A percentile compares a stretch with the other conserved stretches of the same genome.
Evolutionary conservation across 2,888 invertebrate genomes (phyloP).

Genomic region (Camponotus fellah): DNA sequence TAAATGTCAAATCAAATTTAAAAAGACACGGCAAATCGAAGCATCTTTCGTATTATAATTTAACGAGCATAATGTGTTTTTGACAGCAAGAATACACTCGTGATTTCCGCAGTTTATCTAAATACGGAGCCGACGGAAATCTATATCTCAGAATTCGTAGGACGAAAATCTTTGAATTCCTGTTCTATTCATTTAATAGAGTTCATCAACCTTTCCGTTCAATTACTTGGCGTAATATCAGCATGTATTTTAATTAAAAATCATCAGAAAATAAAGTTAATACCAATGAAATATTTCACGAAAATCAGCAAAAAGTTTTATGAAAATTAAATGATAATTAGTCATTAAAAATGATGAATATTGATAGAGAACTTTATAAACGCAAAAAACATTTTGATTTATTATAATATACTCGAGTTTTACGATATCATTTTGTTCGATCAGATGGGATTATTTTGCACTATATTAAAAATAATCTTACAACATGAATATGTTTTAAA

Average conservation of each 20-base stretch:
- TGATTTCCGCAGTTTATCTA: conserved; percentile 35
- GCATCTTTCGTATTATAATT: conserved; percentile 35
- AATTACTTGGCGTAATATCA: neutral
- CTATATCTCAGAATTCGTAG: conserved; percentile 24
- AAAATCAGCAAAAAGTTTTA: neutral
- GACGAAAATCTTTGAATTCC: conserved; percentile 22
- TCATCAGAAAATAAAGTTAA: neutral
- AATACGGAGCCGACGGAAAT: conserved; percentile 36
- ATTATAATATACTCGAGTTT: neutral
- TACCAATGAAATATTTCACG: neutral
- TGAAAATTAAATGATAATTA: neutral
- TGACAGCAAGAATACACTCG: conserved; percentile 38
- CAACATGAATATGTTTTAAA: neutral
- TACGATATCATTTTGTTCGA: neutral
- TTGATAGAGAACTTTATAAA: neutral
- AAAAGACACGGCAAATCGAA: conserved; percentile 40
- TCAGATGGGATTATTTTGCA: neutral
- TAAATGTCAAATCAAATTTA: conserved; percentile 31
- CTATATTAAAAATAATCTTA: neutral
- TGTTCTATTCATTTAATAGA: conserved; percentile 5
- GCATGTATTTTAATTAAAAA: conserved; percentile 8
- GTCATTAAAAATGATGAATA: neutral
- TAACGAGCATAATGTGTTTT: conserved; percentile 44
- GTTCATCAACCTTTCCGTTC: conserved; percentile 17
- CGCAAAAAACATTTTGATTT: neutral